Evolutionary conservation across 1,140 invertebrate genomes (phyloP), one percentile per base, ranked within the genome.

Genomic region (Ridgeia piscesae): DNA sequence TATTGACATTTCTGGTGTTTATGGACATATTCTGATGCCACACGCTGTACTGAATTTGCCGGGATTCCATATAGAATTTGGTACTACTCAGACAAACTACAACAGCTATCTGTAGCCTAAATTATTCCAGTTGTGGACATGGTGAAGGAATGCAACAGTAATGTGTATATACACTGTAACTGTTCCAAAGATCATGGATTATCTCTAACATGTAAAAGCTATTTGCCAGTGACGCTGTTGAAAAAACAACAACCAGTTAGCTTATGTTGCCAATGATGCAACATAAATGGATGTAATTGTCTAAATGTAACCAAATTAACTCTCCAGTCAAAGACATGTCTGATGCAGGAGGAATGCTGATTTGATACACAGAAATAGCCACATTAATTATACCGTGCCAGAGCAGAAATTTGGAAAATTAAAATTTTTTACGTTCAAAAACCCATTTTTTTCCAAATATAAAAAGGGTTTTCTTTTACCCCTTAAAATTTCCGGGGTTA

Each of bases 161-260:
- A 77, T 77, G 11, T 77, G 58, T 77, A 77, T 77, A 77, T n/a
- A n/a, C n/a, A n/a, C n/a, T n/a, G n/a, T n/a, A 50, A 21, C 58
- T 77, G 58, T 77, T 77, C 58, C 58, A 77, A 77, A 77, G 58
- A 77, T 77, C 27, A 77, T 77, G 58, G 58, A 77, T 77, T 77
- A 77, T 14, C 58, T 77, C 58, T 17, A 50, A 21, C 48, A 50
- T 11, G 21, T 8, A 11, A 8, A 21, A 11, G 21, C 48, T 50
- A 50, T 21, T 8, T 77, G 58, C 58, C 27, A 2, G 58, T 77
- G 27, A 21, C 58, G 11, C 58, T 77, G 58, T 21, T 27, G 58
- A 17, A 77, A 77, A 77, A 77, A 77, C 58, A 77, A 77, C 58
- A 77, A 77, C 58, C 58, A 21, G 2, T 21, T 77, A 77, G 58